A percentile compares a stretch with the other conserved stretches of the same genome.
These are phyloP conservation scores for Drosophila prostipennis DNA, from an alignment of 2,888 invertebrate genomes.

Conservation along the genomic window DNA sequence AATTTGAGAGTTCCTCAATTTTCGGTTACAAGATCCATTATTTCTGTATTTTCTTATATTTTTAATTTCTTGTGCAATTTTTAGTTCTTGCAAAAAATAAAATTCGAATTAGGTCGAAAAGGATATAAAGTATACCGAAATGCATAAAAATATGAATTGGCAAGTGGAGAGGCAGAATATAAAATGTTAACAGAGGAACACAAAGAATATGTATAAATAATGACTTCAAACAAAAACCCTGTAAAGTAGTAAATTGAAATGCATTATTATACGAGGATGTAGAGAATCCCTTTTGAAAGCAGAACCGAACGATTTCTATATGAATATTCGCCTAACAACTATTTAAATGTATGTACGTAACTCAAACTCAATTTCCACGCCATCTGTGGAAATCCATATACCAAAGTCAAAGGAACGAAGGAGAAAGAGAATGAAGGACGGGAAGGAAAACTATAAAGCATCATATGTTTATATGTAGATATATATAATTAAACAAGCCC, in stretches of 20 bases:
- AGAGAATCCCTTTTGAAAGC: conserved; percentile 45
- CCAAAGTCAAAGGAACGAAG: conserved; percentile 76
- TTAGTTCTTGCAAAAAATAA: conserved; percentile 36
- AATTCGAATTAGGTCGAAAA: conserved; percentile 70
- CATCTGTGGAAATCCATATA: conserved; percentile 80
- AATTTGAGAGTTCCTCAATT: conserved; percentile 1
- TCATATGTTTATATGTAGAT: conserved; percentile 78
- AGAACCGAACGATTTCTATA: conserved; percentile 39
- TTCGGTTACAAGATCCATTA: neutral
- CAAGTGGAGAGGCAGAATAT: conserved; percentile 49
- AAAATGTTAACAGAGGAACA: conserved; percentile 59
- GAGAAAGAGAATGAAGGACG: conserved; percentile 28
- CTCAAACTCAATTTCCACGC: conserved; percentile 70
- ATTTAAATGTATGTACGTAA: conserved; percentile 76
- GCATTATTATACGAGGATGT: conserved; percentile 29
- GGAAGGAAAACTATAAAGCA: conserved; percentile 41
- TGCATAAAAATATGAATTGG: conserved; percentile 55
- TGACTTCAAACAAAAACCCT: conserved; percentile 47
- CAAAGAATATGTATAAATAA: conserved; percentile 53
- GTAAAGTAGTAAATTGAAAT: conserved; percentile 65
- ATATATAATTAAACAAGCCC: conserved; percentile 63
- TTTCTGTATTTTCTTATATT: conserved; percentile 3
- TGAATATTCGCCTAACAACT: conserved; percentile 48
- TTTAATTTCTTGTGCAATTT: conserved; percentile 61
- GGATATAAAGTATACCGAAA: conserved; percentile 83